phyloP scores from a whole-genome alignment of 2,113 vertebrate species.

The Amblyornis subalaris region DNA sequence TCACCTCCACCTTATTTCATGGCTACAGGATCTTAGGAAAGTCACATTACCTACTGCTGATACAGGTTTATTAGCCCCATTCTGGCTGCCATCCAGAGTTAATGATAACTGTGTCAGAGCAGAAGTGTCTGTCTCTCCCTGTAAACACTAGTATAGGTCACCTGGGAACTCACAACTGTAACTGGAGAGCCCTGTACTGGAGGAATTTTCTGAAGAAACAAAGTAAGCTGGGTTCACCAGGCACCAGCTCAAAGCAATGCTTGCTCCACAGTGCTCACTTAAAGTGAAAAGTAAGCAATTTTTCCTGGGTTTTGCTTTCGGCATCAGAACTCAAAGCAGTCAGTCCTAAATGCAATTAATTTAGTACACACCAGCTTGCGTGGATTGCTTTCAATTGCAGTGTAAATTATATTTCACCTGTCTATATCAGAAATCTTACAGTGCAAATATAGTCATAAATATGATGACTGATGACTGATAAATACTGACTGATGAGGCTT shows the following conservation, averaged over 20 bases:
- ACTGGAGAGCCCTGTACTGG: not conserved
- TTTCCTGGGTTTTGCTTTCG: not conserved
- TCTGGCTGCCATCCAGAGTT: not conserved
- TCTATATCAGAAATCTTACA: not conserved
- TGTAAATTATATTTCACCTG: not conserved
- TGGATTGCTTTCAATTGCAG: not conserved
- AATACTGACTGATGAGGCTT: not conserved
- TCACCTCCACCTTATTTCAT: not conserved
- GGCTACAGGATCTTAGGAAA: not conserved
- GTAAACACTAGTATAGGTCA: not conserved
- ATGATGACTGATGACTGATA: not conserved
- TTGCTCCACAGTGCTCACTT: not conserved
- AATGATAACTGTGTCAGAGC: not conserved
- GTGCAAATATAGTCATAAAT: not conserved
- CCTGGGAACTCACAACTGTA: not conserved
- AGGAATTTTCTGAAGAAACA: not conserved
- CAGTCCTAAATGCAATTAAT: not conserved
- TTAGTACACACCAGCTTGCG: slow-evolving; percentile 1
- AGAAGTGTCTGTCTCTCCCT: not conserved
- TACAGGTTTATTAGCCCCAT: not conserved
- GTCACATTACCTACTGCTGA: not conserved
- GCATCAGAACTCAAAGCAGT: not conserved
- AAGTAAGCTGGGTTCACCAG: not conserved
- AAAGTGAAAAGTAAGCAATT: not conserved
- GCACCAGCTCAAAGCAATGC: not conserved